Percentiles rank a stretch among this genome's conserved stretches.
phyloP scores from a whole-genome alignment of 2,113 vertebrate genomes.

The Pardalotus punctatus region DNA sequence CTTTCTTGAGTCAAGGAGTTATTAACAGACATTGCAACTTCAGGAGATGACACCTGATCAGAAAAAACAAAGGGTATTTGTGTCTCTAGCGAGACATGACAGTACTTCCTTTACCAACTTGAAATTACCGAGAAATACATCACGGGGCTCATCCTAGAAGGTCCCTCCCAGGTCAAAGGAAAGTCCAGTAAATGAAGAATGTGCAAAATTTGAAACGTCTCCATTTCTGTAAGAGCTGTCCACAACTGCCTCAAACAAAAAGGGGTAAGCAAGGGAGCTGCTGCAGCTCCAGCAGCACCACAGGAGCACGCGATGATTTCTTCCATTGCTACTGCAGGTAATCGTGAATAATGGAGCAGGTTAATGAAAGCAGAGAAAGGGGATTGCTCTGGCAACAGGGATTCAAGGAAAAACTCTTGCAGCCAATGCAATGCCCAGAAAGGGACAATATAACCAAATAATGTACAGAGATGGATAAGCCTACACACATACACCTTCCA shows the following conservation, averaged over 20 bases:
- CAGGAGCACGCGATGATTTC: accelerated
- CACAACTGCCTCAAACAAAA: neutral
- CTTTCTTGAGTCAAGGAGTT: neutral
- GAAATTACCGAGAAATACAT: neutral
- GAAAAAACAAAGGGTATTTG: neutral
- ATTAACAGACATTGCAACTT: neutral
- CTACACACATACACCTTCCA: neutral
- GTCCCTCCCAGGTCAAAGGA: neutral
- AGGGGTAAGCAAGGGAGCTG: neutral
- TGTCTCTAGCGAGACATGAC: neutral
- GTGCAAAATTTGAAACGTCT: neutral
- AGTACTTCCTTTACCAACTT: neutral
- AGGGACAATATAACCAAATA: neutral
- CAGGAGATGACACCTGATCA: neutral
- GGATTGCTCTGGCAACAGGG: neutral
- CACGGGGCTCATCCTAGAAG: neutral
- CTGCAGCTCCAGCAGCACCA: neutral
- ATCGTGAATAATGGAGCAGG: neutral
- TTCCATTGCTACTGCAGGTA: neutral
- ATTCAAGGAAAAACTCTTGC: neutral
- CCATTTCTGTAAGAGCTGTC: neutral
- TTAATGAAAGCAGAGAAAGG: neutral
- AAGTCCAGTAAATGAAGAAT: neutral
- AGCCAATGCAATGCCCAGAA: neutral
- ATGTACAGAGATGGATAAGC: accelerated